These are phyloP conservation scores for Nemurella pictetii DNA, from an alignment of 2,888 invertebrate genomes.

Conservation along the genomic window DNA sequence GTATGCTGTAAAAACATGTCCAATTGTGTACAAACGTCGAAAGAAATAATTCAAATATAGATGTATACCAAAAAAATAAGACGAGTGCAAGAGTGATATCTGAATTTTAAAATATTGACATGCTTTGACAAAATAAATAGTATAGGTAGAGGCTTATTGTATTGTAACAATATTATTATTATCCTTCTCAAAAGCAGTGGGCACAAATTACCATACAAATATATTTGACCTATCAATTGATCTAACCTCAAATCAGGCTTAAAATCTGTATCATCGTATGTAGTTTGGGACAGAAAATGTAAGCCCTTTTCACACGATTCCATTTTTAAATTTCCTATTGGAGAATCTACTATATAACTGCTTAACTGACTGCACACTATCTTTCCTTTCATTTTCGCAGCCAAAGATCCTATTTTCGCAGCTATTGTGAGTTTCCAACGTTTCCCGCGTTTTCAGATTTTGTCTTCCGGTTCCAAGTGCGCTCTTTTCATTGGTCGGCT, in stretches of 20 bases:
- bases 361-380: neutral
- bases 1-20: neutral
- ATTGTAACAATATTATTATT: no score
- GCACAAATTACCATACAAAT: no score
- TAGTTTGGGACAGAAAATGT: neutral
- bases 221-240: no score
- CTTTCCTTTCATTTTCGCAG: neutral
- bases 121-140: no score
- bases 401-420: neutral
- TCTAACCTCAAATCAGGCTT: neutral
- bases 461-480: neutral
- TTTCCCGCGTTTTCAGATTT: neutral
- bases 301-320: neutral
- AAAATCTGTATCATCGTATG: constrained; percentile 2
- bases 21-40: no score
- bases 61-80: no score
- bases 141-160: no score
- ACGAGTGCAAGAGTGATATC: no score
- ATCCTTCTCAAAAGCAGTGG: no score
- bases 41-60: no score
- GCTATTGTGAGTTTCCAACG: neutral
- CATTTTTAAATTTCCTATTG: neutral
- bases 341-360: neutral
- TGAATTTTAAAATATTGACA: no score
- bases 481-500: neutral